These are phyloP conservation scores for Litocranius walleri DNA, from an alignment of 2,113 vertebrate genomes.

Conservation along the genomic window DNA sequence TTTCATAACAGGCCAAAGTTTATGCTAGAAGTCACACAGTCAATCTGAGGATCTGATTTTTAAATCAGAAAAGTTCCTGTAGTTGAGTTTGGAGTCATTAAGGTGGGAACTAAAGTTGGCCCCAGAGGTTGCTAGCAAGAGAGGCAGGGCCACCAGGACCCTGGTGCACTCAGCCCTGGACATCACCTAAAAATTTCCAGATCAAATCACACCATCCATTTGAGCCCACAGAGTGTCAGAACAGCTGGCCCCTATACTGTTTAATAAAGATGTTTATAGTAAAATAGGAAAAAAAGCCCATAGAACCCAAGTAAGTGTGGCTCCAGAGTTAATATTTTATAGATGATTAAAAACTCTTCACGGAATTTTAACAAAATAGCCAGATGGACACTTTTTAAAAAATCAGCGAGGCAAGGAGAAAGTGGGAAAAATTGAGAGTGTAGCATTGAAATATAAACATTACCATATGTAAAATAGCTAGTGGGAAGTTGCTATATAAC, in stretches of 20 bases:
- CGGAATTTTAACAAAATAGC: slow-evolving; percentile 6
- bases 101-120: neutral
- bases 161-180: accelerated
- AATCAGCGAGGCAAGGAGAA: neutral
- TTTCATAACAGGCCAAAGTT: neutral
- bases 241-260: neutral
- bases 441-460: neutral
- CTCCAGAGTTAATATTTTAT: slow-evolving; percentile 35
- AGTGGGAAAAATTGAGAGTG: neutral
- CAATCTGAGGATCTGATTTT: neutral
- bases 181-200: neutral
- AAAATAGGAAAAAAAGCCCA: neutral
- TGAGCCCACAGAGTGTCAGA: neutral
- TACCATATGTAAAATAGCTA: neutral
- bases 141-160: accelerated
- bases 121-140: neutral
- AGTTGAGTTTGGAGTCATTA: neutral
- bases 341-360: slow-evolving; percentile 11
- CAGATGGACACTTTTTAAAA: neutral
- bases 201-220: neutral
- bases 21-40: neutral
- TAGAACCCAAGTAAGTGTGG: neutral
- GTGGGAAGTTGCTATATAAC: neutral
- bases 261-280: neutral
- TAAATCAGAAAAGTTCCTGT: neutral